Conservation (phyloP, 2,888 invertebrate genomes). For the Dioctria linearis region DNA sequence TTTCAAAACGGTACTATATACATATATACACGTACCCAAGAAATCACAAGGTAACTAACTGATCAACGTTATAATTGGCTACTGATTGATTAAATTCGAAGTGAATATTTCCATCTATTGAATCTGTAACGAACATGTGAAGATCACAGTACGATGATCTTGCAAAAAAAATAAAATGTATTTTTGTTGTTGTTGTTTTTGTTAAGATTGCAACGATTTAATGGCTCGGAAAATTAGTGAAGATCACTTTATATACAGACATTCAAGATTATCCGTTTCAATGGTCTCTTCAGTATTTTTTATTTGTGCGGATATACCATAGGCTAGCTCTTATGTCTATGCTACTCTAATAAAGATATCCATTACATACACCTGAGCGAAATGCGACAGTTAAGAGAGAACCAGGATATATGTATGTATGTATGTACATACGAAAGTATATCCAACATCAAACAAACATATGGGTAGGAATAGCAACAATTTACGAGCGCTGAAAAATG, state of each 20-base stretch:
- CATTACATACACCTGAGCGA: neutral
- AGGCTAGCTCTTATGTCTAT: slow-evolving; percentile 12
- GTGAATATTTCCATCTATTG: slow-evolving; percentile 11
- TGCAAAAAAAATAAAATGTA: neutral
- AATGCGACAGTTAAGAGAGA: slow-evolving; percentile 43
- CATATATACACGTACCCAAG: no score
- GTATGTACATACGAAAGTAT: neutral
- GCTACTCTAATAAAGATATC: slow-evolving; percentile 42
- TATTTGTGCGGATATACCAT: neutral
- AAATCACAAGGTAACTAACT: neutral
- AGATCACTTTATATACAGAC: slow-evolving; percentile 32
- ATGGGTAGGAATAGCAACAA: neutral
- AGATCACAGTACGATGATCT: slow-evolving; percentile 19
- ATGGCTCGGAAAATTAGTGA: slow-evolving; percentile 45
- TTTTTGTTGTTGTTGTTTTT: neutral
- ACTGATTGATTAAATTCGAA: slow-evolving; percentile 19
- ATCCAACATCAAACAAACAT: neutral
- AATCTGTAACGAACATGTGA: neutral
- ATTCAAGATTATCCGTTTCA: slow-evolving; percentile 3
- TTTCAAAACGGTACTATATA: no score
- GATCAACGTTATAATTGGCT: slow-evolving; percentile 20
- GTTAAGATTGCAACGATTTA: slow-evolving; percentile 34
- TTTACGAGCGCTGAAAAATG: neutral
- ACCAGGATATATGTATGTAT: slow-evolving; percentile 28
- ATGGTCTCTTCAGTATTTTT: slow-evolving; percentile 11